Percentiles rank a stretch among this genome's conserved stretches.
These are phyloP conservation scores for Bothrops jararaca DNA, from an alignment of 2,113 vertebrate genomes.

Conservation along the genomic window DNA sequence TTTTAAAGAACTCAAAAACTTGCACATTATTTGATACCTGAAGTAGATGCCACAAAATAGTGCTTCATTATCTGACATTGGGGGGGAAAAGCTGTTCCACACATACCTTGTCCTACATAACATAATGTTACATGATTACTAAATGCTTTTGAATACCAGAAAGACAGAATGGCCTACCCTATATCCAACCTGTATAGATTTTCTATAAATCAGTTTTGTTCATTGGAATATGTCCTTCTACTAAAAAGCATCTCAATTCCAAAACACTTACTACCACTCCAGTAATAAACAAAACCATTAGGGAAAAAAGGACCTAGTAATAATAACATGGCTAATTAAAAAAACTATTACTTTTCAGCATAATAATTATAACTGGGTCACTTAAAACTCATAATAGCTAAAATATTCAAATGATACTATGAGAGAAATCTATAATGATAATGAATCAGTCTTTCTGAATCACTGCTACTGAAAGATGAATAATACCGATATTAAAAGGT, in stretches of 20 bases:
- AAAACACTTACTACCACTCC: neutral
- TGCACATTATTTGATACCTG: neutral
- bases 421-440: slow-evolving; percentile 22
- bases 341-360: neutral
- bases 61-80: neutral
- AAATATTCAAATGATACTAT: slow-evolving; percentile 4
- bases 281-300: neutral
- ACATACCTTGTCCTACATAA: neutral
- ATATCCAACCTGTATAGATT: neutral
- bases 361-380: neutral
- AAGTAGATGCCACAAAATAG: neutral
- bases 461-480: slow-evolving; percentile 58
- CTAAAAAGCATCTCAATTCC: neutral
- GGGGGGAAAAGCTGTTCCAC: neutral
- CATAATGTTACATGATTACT: neutral
- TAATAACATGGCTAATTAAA: neutral
- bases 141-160: neutral
- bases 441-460: slow-evolving; percentile 45
- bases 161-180: neutral
- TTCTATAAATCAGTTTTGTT: neutral
- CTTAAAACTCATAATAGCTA: neutral
- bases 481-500: slow-evolving; percentile 10
- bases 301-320: neutral
- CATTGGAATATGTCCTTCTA: neutral
- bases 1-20: neutral